Evolutionary conservation across 2,888 invertebrate genomes (phyloP).

Genomic region (Mantis religiosa): DNA sequence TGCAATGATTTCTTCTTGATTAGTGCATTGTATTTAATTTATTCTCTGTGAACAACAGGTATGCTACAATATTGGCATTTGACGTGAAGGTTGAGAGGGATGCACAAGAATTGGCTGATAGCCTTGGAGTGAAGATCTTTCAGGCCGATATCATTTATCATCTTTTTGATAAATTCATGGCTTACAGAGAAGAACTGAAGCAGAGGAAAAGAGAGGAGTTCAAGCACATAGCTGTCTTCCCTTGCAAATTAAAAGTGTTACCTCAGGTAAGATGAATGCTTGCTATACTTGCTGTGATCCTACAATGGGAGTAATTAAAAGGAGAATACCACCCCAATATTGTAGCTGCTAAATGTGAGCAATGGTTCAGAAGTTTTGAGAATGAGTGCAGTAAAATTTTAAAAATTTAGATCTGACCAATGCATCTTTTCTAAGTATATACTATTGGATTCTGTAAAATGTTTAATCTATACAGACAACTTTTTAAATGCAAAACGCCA

Average conservation of each 20-base stretch:
- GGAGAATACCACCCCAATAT: too few relatives aligned
- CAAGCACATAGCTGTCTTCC: constrained; percentile 96
- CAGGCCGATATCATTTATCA: constrained; percentile 99
- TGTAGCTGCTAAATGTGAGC: too few relatives aligned
- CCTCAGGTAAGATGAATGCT: constrained; percentile 58
- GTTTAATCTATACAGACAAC: too few relatives aligned
- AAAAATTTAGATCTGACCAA: too few relatives aligned
- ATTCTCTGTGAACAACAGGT: constrained; percentile 50
- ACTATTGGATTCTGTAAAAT: too few relatives aligned
- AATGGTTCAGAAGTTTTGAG: too few relatives aligned
- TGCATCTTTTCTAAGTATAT: too few relatives aligned
- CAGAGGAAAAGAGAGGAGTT: constrained; percentile 90
- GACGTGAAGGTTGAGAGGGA: constrained; percentile 98
- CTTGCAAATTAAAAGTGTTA: constrained; percentile 81
- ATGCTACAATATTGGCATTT: constrained; percentile 97
- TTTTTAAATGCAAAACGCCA: too few relatives aligned
- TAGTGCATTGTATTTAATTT: neutral
- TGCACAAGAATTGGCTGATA: constrained; percentile 96
- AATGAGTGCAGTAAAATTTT: too few relatives aligned
- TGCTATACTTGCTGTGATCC: too few relatives aligned
- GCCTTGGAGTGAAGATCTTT: constrained; percentile 91
- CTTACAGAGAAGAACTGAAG: constrained; percentile 85
- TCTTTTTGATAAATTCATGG: constrained; percentile 94
- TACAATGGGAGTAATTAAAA: too few relatives aligned
- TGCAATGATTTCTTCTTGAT: too few relatives aligned